Evolutionary conservation across 2,888 invertebrate genomes (phyloP).

Genomic region (Tetranychus truncatus): DNA sequence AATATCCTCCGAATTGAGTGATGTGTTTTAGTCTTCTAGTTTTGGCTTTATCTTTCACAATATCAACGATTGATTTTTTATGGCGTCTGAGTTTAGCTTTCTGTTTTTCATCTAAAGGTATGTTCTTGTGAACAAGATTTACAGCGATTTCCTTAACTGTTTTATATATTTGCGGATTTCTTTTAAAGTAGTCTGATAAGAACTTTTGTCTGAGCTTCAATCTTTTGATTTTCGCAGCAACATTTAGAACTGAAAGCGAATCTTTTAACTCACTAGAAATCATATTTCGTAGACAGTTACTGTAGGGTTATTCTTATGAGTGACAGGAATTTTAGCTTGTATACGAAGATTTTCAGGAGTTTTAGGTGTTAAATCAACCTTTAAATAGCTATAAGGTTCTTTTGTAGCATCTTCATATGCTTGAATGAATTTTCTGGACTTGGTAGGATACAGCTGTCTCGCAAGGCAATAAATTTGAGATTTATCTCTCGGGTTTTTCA

Average conservation of each 20-base stretch:
- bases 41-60: neutral
- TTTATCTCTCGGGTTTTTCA: constrained; percentile 9
- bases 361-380: constrained; percentile 11
- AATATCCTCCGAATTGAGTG: constrained; percentile 19
- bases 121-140: constrained; percentile 11
- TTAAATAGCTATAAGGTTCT: constrained; percentile 17
- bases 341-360: neutral
- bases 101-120: neutral
- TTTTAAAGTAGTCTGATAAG: neutral
- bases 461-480: neutral
- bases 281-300: constrained; percentile 10
- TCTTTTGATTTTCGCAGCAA: neutral
- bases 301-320: neutral
- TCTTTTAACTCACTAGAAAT: neutral
- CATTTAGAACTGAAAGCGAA: neutral
- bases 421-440: constrained; percentile 8
- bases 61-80: neutral
- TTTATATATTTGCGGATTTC: neutral
- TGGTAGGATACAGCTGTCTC: constrained; percentile 12
- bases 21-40: neutral
- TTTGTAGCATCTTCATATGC: constrained; percentile 18
- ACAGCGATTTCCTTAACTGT: constrained; percentile 14
- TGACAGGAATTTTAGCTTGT: neutral
- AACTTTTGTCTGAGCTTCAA: neutral
- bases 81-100: neutral